phyloP scores from a whole-genome alignment of 2,888 invertebrate genomes.

The Agelastica alni region DNA sequence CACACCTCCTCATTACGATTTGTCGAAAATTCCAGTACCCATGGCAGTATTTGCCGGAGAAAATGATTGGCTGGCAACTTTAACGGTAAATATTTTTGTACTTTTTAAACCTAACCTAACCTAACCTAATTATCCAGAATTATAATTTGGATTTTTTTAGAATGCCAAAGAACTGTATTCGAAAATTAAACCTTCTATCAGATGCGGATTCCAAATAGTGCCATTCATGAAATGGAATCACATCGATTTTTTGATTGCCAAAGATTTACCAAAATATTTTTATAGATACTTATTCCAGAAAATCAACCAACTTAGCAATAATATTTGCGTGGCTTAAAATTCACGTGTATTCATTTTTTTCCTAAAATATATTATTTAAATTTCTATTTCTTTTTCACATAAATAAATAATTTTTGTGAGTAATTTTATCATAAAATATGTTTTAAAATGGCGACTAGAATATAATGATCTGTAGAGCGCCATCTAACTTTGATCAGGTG shows the following conservation, averaged over 20 bases:
- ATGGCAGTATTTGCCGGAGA: constrained; percentile 16
- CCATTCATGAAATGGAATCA: constrained; percentile 57
- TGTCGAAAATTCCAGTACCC: constrained; percentile 23
- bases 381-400: no score
- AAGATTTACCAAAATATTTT: constrained; percentile 38
- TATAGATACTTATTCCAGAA: constrained; percentile 22
- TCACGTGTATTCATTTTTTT: no score
- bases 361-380: no score
- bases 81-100: constrained; percentile 12
- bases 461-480: no score
- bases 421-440: no score
- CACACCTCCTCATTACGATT: constrained; percentile 19
- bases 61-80: constrained; percentile 26
- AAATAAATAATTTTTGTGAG: no score
- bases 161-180: constrained; percentile 52
- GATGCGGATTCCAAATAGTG: constrained; percentile 45
- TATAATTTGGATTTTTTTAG: constrained; percentile 41
- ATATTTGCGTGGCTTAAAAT: constrained; percentile 9
- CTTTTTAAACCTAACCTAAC: no score
- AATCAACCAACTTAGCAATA: constrained; percentile 13
- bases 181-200: constrained; percentile 47
- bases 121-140: background rate
- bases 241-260: constrained; percentile 58
- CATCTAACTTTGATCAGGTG: no score
- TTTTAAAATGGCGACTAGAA: no score